Evolutionary conservation across 2,797 vertebrate genomes (phyloP).

Genomic region (Aphelocoma californica): DNA sequence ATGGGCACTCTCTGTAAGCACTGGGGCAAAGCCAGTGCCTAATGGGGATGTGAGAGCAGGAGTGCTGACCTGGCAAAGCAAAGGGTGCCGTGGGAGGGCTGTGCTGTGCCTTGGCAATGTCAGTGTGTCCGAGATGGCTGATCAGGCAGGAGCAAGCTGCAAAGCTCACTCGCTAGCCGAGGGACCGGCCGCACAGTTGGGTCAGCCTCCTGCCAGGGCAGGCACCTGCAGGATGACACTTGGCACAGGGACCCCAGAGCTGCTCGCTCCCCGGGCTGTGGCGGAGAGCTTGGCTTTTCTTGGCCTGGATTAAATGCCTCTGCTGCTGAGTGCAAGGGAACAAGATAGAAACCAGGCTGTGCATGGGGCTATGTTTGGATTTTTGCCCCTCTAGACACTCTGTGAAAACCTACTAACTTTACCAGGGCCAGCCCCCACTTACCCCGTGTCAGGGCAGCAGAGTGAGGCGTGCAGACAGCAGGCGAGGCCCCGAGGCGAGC

Average conservation of each 20-base stretch:
- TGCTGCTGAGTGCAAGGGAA: background rate
- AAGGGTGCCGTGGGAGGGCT: rapidly evolving
- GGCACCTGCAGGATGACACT: background rate
- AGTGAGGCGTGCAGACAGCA: background rate
- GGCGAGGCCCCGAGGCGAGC: background rate
- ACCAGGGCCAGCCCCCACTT: background rate
- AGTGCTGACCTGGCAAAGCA: background rate
- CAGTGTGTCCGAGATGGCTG: background rate
- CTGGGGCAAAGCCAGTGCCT: background rate
- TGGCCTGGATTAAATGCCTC: background rate
- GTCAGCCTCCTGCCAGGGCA: background rate
- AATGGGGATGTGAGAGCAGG: rapidly evolving
- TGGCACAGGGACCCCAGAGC: background rate
- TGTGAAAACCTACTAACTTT: background rate
- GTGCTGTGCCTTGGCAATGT: background rate
- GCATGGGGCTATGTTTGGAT: background rate
- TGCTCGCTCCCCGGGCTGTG: background rate
- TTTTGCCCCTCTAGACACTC: background rate
- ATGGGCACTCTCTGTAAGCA: background rate
- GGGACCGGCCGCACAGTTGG: rapidly evolving
- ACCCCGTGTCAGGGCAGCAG: background rate
- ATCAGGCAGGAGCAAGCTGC: background rate
- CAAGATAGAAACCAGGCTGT: background rate
- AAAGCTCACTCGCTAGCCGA: background rate
- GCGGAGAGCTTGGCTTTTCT: background rate